phyloP scores from a whole-genome alignment of 1,140 invertebrate genomes.

The Idris sp. region DNA sequence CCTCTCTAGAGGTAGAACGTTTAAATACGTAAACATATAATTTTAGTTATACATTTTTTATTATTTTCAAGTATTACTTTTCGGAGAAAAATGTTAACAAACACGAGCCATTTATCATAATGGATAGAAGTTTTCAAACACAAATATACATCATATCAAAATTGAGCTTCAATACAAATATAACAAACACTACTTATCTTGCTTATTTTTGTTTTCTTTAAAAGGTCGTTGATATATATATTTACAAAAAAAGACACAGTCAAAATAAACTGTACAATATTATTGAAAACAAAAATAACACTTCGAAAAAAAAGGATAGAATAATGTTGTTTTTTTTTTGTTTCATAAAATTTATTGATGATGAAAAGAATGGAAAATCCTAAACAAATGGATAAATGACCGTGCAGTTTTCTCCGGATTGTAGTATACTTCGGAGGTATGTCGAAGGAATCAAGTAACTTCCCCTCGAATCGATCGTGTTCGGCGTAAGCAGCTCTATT shows the following conservation, averaged over 20 bases:
- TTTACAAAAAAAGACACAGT: too few relatives aligned
- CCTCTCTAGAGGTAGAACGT: conserved; percentile 63
- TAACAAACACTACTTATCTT: conserved; percentile 41
- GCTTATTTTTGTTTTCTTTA: conserved; percentile 19
- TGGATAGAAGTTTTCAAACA: conserved; percentile 27
- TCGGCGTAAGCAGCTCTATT: conserved; percentile 57
- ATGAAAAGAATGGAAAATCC: too few relatives aligned
- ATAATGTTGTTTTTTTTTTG: too few relatives aligned
- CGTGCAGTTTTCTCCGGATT: conserved; percentile 53
- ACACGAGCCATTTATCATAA: conserved; percentile 46
- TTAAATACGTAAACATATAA: conserved; percentile 50
- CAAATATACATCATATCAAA: conserved; percentile 39
- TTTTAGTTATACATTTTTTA: conserved; percentile 59
- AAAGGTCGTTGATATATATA: too few relatives aligned
- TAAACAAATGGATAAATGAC: conserved; percentile 42
- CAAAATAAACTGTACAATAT: too few relatives aligned
- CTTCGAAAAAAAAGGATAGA: too few relatives aligned
- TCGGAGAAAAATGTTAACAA: conserved; percentile 36
- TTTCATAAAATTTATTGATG: too few relatives aligned
- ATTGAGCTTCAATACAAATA: conserved; percentile 52
- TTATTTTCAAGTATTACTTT: conserved; percentile 43
- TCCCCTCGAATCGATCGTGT: conserved; percentile 56
- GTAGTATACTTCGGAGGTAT: conserved; percentile 50
- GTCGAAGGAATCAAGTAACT: conserved; percentile 50
- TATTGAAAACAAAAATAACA: too few relatives aligned